Evolutionary conservation across 1,140 invertebrate species (phyloP).

Genomic region (Nephotettix cincticeps): DNA sequence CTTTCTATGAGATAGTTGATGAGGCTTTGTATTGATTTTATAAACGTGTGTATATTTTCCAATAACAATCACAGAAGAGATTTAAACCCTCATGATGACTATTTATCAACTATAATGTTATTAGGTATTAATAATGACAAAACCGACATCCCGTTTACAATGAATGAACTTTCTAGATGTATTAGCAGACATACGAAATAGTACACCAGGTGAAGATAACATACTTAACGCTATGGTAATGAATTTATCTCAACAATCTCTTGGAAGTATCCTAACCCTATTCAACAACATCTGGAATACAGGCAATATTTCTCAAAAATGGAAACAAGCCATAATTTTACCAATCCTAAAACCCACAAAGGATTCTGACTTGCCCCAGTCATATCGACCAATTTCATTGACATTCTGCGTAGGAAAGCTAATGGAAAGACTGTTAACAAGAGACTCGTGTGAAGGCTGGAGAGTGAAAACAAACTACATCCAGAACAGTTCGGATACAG

Average conservation of each 20-base stretch:
- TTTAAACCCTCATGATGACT: no score
- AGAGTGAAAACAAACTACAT: background rate
- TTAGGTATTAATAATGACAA: no score
- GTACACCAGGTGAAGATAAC: background rate
- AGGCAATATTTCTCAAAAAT: no score
- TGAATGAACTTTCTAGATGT: background rate
- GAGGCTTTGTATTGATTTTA: no score
- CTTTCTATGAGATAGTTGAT: no score
- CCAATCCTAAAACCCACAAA: background rate
- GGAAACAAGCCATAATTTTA: background rate
- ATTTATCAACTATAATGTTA: no score
- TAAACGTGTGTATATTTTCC: no score
- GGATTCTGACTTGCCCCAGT: background rate
- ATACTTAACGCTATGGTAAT: background rate
- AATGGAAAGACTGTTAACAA: slow-evolving; percentile 5
- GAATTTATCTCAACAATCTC: slow-evolving; percentile 13
- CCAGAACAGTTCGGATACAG: slow-evolving; percentile 6
- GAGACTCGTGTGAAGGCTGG: background rate
- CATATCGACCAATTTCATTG: slow-evolving; percentile 5
- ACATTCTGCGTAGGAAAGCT: background rate
- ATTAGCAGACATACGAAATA: background rate
- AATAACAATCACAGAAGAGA: no score
- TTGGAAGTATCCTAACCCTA: background rate
- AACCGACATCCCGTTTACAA: background rate
- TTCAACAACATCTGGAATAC: no score